A percentile compares a stretch with the other conserved stretches of the same genome.
Evolutionary conservation across 2,797 vertebrate species (phyloP).

Genomic region (Pseudocheirus occidentalis): DNA sequence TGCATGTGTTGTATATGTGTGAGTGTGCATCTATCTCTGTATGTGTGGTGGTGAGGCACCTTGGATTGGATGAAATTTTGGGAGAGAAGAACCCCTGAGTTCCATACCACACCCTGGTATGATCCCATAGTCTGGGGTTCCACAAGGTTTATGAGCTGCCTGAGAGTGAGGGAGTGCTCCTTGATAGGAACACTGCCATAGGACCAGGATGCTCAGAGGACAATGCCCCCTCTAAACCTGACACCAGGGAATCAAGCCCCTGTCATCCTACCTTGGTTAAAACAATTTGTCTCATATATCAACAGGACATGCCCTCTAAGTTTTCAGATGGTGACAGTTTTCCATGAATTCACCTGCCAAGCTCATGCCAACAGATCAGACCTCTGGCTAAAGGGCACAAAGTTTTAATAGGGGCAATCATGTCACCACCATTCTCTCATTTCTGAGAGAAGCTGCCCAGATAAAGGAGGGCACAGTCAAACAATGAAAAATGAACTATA

Average conservation of each 20-base stretch:
- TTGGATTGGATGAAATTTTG: neutral
- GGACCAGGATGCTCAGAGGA: neutral
- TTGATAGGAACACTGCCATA: neutral
- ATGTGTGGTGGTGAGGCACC: neutral
- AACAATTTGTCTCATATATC: conserved; percentile 66
- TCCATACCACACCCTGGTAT: neutral
- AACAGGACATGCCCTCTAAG: conserved; percentile 51
- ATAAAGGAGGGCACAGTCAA: conserved; percentile 51
- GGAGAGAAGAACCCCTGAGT: neutral
- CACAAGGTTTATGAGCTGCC: neutral
- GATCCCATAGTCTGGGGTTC: neutral
- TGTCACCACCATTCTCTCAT: neutral
- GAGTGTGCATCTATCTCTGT: neutral
- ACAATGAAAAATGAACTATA: conserved; percentile 37
- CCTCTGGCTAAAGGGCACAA: conserved; percentile 41
- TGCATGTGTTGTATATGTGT: neutral
- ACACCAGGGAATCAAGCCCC: no score
- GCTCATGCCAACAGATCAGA: conserved; percentile 35
- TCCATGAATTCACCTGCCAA: conserved; percentile 54
- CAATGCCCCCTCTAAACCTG: neutral
- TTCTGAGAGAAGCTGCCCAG: conserved; percentile 49
- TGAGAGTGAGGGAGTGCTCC: neutral
- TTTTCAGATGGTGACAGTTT: conserved; percentile 61
- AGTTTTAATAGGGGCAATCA: conserved; percentile 43
- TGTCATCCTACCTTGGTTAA: neutral